A percentile compares a stretch with the other conserved stretches of the same genome.
Conservation (phyloP, 2,888 invertebrate species). For the Xiphydria camelus region DNA sequence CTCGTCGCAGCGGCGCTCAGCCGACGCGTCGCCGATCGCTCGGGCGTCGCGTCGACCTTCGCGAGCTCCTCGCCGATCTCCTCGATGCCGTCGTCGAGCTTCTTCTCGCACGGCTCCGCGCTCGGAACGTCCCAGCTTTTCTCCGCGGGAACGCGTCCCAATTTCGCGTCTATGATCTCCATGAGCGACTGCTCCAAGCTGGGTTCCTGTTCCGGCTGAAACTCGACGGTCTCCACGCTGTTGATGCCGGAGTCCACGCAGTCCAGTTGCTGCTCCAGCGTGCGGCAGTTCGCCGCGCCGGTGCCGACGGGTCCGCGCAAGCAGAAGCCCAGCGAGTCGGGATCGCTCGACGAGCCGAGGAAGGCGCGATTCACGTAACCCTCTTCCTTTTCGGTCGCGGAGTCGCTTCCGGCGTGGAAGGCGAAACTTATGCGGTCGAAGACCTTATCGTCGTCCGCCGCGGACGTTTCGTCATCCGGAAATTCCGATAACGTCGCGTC, state of each 20-base stretch:
- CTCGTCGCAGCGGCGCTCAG: not conserved
- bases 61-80: not conserved
- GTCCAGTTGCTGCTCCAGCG: slow-evolving; percentile 42
- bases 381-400: slow-evolving; percentile 5
- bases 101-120: slow-evolving; percentile 4
- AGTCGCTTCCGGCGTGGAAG: slow-evolving; percentile 20
- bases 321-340: slow-evolving; percentile 46
- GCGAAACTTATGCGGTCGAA: slow-evolving; percentile 40
- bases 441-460: not conserved
- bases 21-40: not conserved
- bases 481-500: not conserved
- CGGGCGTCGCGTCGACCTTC: not conserved
- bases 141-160: slow-evolving; percentile 39
- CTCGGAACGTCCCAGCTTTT: slow-evolving; percentile 35
- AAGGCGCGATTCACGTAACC: slow-evolving; percentile 50
- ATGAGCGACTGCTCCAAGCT: slow-evolving; percentile 52
- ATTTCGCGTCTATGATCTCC: slow-evolving; percentile 53
- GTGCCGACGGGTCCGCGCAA: slow-evolving; percentile 23
- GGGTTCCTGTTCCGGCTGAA: slow-evolving; percentile 46
- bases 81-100: not conserved
- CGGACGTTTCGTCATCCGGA: not conserved
- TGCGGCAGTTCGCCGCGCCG: no score
- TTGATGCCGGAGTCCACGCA: slow-evolving; percentile 54
- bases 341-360: slow-evolving; percentile 42
- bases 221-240: slow-evolving; percentile 54